Base-by-base conservation (phyloP, 2,797 vertebrate genomes). In the Zenarchopterus dispar region DNA sequence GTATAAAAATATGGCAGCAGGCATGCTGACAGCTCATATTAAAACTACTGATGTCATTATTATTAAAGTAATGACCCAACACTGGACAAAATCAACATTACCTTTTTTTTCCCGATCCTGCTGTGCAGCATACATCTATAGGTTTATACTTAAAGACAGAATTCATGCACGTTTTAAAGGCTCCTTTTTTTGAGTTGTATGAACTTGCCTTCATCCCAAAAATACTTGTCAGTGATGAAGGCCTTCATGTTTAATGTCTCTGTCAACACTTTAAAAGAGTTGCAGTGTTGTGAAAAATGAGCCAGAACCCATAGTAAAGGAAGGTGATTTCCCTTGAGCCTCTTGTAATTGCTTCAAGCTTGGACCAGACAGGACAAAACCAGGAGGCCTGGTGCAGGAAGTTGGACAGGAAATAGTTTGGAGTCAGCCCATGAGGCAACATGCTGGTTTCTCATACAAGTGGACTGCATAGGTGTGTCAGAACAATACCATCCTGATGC, bases 321-420 rank as follows among this genome's bases (percentile, higher is more conserved):
- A 76, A 84, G 84, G 82, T 89, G 82, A 91, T 89, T 89, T 89
- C 90, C 89, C 89, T 49, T 50, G 86, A 86, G 89, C 55, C 19
- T 28, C 74, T 62, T 71, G 68, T 91, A 92, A 92, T 93, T 92
- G 86, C 88, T 92, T 92, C 91, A 93, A 90, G 90, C 84, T 88
- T 89, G 61, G 80, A 80, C 77, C 75, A 85, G 77, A 90, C 82
- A 43, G 84, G 77, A 86, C 74, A 54, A 67, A 85, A 91, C 81
- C 89, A 80, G 85, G 88, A 90, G 87, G 78, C 79, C 77, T 71
- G 80, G 77, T n/a, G 50, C 80, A 91, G 89, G 89, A 91, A 87
- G 81, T 42, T 24, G 75, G 75, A 87, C 90, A 91, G 90, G 92
- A 92, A 92, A 91, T 84, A 86, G 86, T 88, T 90, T 46, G 70